Evolutionary conservation across 2,797 vertebrate species (phyloP), one percentile per base, ranked within the genome.

Genomic region (Trichosurus vulpecula): DNA sequence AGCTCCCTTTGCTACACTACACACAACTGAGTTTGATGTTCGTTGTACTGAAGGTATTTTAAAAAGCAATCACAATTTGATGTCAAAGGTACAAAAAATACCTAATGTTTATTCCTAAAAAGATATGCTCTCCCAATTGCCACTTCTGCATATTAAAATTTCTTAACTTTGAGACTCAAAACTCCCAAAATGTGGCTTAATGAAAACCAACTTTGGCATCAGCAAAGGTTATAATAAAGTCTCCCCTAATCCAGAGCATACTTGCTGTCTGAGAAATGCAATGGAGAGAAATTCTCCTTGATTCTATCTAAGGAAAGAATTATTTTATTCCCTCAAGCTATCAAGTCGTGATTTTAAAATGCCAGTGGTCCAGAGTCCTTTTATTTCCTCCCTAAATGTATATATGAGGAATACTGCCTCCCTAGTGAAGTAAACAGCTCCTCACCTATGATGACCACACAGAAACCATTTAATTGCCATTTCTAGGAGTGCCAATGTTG

Each of bases 71-170:
- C 55, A 90, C 27, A 95, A 95, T 93, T 55, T 61, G 90, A 91
- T 91, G 90, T 30, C 96, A 96, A 94, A 96, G 95, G 95, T 0
- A 93, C n/a, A n/a, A 54, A 47, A 96, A 97, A 92, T 3, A 96
- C n/a, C 93, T 52, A 0, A 96, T 96, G 57, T 0, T n/a, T 13
- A 90, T 57, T 97, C 55, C 56, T 95, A 27, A 95, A 95, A 94
- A 93, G 51, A 31, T 90, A 87, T 22, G 25, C 52, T 74, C 91
- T 97, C 90, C 25, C 95, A 97, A 93, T 92, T 95, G 66, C 57
- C 95, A 54, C 2, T 54, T 96, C 96, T 95, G 96, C 10, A 52
- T 56, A 25, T 30, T 6, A 97, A 58, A 47, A 97, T 97, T 95
- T 96, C 14, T n/a, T n/a, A 87, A 95, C 74, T 97, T 97, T 94